Base-by-base conservation (phyloP, 2,113 vertebrate species). In the Clupea harengus region DNA sequence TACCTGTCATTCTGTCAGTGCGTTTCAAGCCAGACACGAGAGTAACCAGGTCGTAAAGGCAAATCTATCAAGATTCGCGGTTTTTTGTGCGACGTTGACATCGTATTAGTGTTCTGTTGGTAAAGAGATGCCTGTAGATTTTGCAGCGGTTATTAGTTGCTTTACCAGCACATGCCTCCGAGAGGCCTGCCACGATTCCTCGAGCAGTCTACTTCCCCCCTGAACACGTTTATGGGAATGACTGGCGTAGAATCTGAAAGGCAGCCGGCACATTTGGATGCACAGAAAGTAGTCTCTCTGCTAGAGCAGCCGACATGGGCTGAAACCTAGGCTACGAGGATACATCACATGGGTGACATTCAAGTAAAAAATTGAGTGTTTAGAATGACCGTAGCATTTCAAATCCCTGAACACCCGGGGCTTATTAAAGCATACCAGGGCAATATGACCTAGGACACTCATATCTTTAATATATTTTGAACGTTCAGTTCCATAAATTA, bases 121-220 rank as follows among this genome's bases (percentile, higher is more conserved):
- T 8, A 67, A 25, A 10, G 22, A 67, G 64, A 67, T 78, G 72
- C 72, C 28, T 39, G 72, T 39, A 78, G 11, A 78, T 78, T 78
- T 39, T 5, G 72, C 32, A 78, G 28, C 32, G 15, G 39, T 39
- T 39, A 1, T 39, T 39, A 39, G 39, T 39, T 39, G 39, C 39
- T 1, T 39, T 39, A 39, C 39, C 28, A 78, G 72, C 28, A 39
- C 32, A 78, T 78, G 72, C 13, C 72, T 78, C 3, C 3, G 4
- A 39, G 13, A 78, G 72, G 72, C 72, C 72, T 78, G 72, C 72
- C 72, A 78, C 72, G 28, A 78, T 78, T 78, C 72, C 72, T 32
- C 28, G 13, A 39, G 25, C 72, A 78, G 32, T 28, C 25, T 78
- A 78, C 72, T 39, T 28, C 72, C 39, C 32, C 32, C 72, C 54